Conservation (phyloP, 2,797 vertebrate species). For the Eremophila alpestris region DNA sequence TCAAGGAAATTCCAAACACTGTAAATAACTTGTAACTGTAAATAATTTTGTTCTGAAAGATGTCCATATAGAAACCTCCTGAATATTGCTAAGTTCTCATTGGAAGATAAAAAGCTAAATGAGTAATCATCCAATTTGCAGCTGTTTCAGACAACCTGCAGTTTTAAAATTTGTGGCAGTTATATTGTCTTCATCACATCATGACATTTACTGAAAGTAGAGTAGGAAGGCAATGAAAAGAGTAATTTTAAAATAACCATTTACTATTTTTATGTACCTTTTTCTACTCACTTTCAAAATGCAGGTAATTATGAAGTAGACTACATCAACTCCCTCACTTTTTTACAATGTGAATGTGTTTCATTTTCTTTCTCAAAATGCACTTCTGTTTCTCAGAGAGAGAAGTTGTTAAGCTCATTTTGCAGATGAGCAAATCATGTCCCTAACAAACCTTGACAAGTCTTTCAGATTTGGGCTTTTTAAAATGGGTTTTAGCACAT, state of each 20-base stretch:
- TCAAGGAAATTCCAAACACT: neutral
- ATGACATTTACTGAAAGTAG: neutral
- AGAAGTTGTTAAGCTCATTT: neutral
- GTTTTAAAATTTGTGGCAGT: neutral
- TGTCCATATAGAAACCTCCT: neutral
- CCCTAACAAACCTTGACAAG: conserved; percentile 25
- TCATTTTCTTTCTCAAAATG: neutral
- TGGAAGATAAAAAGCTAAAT: neutral
- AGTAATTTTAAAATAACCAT: neutral
- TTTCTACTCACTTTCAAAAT: neutral
- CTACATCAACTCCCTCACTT: neutral
- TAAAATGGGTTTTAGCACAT: conserved; percentile 2
- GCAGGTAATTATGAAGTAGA: neutral
- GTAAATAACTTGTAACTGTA: neutral
- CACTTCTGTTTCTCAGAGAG: neutral
- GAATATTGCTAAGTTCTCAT: neutral
- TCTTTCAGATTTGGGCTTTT: neutral
- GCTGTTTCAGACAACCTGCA: neutral
- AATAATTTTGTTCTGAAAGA: neutral
- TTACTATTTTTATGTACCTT: neutral
- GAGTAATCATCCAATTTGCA: neutral
- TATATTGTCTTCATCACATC: neutral
- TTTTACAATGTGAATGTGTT: neutral
- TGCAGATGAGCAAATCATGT: neutral
- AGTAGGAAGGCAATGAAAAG: neutral